Base-by-base conservation (phyloP, 2,797 vertebrate species). In the Monodelphis domestica region DNA sequence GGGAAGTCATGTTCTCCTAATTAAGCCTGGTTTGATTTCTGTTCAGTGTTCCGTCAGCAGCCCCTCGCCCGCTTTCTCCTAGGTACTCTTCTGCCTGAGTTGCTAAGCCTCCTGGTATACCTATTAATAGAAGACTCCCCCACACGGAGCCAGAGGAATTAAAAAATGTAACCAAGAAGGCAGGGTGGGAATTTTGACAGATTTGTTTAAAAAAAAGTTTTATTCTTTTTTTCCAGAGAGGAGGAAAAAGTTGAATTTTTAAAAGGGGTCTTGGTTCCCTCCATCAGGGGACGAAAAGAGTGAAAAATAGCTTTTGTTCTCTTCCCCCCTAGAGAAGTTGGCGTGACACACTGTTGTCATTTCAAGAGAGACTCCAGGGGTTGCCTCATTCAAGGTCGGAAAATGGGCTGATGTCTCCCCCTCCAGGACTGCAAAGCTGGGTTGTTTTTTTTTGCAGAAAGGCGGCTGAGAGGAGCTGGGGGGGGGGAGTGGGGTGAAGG, bases 131-230 rank as follows among this genome's bases (percentile, higher is more conserved):
- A 92, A 93, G 92, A 93, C 96, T 97, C 97, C 97, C 51, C 70
- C 96, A 91, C 93, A 96, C 28, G 50, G 94, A 96, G 96, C 96
- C 96, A 96, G 94, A 95, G 70, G 96, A 97, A 97, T 97, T 97
- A 97, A 97, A 97, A 96, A 95, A 95, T 97, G 95, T 94, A 97
- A 95, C 97, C 57, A 94, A 93, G 95, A 96, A 96, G 95, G 97
- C 97, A 96, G 97, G 95, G 95, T 97, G 97, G 96, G 97, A 97
- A 97, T 97, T 97, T 96, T 97, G 97, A 97, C 97, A 97, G 97
- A 97, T 97, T 97, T 97, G 96, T 97, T 78, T 15, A 4, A 78
- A 9, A 95, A 89, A 94, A 94, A 93, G 94, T 10, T 89, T 15
- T 95, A 89, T 90, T 93, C 91, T 95, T 96, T 95, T 33, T 95